These are phyloP conservation scores for Scaptomyza polygonia DNA, from an alignment of 2,888 invertebrate genomes.

Conservation along the genomic window DNA sequence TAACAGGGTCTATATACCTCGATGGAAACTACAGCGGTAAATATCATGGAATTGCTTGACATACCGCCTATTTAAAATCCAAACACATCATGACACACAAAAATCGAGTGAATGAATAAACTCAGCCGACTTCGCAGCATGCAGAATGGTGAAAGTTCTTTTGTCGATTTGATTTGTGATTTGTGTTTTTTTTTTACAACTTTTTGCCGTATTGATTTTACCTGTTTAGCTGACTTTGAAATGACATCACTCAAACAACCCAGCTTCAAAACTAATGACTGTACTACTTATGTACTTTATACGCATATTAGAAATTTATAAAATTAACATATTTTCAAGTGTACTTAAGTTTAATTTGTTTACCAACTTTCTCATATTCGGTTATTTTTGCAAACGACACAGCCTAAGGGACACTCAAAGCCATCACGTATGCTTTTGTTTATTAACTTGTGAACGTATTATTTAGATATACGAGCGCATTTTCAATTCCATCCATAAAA, in stretches of 20 bases:
- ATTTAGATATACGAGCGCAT: neutral
- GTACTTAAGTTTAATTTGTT: neutral
- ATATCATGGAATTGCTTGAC: slow-evolving; percentile 34
- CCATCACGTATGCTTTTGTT: neutral
- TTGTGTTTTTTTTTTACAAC: neutral
- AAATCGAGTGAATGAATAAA: slow-evolving; percentile 42
- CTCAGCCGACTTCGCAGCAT: slow-evolving; percentile 55
- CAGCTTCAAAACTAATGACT: slow-evolving; percentile 15
- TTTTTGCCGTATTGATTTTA: slow-evolving; percentile 40
- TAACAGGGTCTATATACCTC: slow-evolving; percentile 29
- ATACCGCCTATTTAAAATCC: slow-evolving; percentile 52
- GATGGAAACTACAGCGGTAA: slow-evolving; percentile 23
- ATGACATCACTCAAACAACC: slow-evolving; percentile 49
- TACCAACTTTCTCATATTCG: slow-evolving; percentile 3
- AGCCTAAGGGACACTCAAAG: neutral
- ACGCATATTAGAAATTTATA: neutral
- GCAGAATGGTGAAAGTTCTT: slow-evolving; percentile 73
- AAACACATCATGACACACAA: slow-evolving; percentile 46
- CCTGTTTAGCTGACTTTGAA: slow-evolving; percentile 14
- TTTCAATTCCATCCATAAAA: slow-evolving; percentile 1
- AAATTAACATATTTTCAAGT: slow-evolving; percentile 9
- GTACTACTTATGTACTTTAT: slow-evolving; percentile 13
- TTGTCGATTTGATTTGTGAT: slow-evolving; percentile 29
- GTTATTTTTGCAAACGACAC: neutral
- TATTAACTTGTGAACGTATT: neutral